These are phyloP conservation scores for Chrosomus eos DNA, from an alignment of 2,797 vertebrate species.

Conservation along the genomic window DNA sequence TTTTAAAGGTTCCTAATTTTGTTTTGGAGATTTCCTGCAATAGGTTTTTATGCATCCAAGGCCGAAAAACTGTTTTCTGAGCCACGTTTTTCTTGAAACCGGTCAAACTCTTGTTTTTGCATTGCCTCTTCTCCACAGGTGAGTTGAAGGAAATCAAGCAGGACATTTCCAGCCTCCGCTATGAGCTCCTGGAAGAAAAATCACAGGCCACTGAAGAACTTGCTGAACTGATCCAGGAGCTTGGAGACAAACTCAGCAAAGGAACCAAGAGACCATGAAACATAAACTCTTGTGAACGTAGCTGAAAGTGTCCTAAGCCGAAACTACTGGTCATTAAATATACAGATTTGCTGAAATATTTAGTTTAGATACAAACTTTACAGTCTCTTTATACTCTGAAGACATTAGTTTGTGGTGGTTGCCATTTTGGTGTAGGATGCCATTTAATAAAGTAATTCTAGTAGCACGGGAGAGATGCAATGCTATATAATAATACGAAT, in stretches of 20 bases:
- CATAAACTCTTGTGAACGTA: not conserved
- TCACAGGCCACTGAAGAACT: conserved; percentile 83
- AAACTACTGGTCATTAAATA: not conserved
- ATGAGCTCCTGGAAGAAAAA: conserved; percentile 86
- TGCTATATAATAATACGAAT: not conserved
- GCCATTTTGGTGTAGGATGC: not conserved
- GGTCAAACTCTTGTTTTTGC: not conserved
- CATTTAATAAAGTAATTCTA: conserved; percentile 4
- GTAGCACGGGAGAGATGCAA: not conserved
- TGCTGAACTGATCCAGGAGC: conserved; percentile 83
- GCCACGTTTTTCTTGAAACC: not conserved
- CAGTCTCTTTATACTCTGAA: not conserved
- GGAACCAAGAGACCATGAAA: conserved; percentile 70
- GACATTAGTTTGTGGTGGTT: not conserved
- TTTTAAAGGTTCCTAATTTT: not conserved
- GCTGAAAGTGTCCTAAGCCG: not conserved
- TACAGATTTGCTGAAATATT: not conserved
- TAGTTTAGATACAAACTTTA: conserved; percentile 12
- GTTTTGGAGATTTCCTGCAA: not conserved
- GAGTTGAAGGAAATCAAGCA: conserved; percentile 88
- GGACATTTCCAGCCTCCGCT: conserved; percentile 87
- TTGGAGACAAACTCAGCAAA: conserved; percentile 85
- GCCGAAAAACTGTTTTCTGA: not conserved
- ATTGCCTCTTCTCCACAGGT: conserved; percentile 67
- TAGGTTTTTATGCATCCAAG: not conserved